These are phyloP conservation scores for Hylia prasina DNA, from an alignment of 2,113 vertebrate genomes.

Conservation along the genomic window DNA sequence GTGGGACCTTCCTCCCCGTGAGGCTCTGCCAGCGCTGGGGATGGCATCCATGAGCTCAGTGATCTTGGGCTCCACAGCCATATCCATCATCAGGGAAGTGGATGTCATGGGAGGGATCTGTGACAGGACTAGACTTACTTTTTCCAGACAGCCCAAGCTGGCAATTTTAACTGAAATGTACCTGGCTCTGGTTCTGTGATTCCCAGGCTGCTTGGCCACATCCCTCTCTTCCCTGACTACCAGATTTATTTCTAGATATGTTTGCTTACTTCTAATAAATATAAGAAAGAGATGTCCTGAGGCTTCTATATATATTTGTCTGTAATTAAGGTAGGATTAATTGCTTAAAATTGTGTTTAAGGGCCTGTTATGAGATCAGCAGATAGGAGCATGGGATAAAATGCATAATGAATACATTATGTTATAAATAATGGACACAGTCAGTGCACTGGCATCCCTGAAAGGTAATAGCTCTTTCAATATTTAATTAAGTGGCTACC, in stretches of 20 bases:
- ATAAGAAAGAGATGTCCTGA: neutral
- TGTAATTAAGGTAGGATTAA: constrained; percentile 34
- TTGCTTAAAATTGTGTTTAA: constrained; percentile 25
- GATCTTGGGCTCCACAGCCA: neutral
- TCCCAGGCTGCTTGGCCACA: neutral
- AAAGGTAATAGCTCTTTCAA: constrained; percentile 53
- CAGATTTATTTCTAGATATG: neutral
- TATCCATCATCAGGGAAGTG: neutral
- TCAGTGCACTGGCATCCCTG: constrained; percentile 25
- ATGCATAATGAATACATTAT: neutral
- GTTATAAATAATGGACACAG: constrained; percentile 51
- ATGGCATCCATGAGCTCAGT: neutral
- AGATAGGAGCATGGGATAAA: neutral
- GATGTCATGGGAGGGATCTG: neutral
- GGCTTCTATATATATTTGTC: neutral
- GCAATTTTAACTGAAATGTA: neutral
- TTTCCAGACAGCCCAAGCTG: neutral
- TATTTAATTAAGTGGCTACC: constrained; percentile 39
- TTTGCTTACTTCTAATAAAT: neutral
- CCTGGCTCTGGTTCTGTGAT: neutral
- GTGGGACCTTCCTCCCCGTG: neutral
- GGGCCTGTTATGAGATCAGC: constrained; percentile 1
- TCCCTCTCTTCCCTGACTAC: neutral
- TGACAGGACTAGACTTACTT: neutral
- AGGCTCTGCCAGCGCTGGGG: too few relatives aligned